These are phyloP conservation scores for Ptilodon capucinus DNA, from an alignment of 2,888 invertebrate genomes.

Conservation along the genomic window DNA sequence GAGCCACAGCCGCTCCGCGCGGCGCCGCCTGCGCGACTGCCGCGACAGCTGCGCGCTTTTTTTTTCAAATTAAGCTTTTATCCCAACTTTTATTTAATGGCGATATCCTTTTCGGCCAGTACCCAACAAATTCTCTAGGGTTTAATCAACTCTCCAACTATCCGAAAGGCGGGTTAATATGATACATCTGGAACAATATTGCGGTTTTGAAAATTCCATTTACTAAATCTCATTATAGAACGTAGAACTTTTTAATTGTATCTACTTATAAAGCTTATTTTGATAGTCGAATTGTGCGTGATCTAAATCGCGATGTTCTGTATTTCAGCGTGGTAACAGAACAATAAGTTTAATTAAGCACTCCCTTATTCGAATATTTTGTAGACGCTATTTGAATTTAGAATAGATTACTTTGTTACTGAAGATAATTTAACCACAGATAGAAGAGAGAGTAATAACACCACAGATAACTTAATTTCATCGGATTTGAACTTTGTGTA, in stretches of 20 bases:
- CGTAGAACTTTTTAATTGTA: background rate
- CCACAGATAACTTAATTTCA: no score
- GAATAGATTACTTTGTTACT: background rate
- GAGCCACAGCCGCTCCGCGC: conserved; percentile 67
- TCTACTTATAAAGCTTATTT: background rate
- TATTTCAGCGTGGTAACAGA: conserved; percentile 40
- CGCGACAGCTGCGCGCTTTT: conserved; percentile 38
- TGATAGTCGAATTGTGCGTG: conserved; percentile 49
- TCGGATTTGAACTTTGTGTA: no score
- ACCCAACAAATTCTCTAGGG: conserved; percentile 6
- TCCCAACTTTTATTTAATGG: conserved; percentile 11
- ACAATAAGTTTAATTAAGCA: conserved; percentile 60
- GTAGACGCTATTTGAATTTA: background rate
- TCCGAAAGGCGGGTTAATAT: background rate
- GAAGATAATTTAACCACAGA: no score
- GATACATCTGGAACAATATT: conserved; percentile 27
- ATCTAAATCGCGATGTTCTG: conserved; percentile 51
- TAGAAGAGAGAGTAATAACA: no score
- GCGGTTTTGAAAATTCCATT: background rate
- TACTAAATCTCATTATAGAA: background rate
- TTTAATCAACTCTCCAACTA: conserved; percentile 18
- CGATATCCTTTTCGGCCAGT: conserved; percentile 33
- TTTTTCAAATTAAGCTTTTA: conserved; percentile 24
- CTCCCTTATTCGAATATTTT: conserved; percentile 22
- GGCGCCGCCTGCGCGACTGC: conserved; percentile 63